A percentile compares a stretch with the other conserved stretches of the same genome.
Conservation (phyloP, 1,140 invertebrate genomes). For the Ceratosolen solmsi region DNA sequence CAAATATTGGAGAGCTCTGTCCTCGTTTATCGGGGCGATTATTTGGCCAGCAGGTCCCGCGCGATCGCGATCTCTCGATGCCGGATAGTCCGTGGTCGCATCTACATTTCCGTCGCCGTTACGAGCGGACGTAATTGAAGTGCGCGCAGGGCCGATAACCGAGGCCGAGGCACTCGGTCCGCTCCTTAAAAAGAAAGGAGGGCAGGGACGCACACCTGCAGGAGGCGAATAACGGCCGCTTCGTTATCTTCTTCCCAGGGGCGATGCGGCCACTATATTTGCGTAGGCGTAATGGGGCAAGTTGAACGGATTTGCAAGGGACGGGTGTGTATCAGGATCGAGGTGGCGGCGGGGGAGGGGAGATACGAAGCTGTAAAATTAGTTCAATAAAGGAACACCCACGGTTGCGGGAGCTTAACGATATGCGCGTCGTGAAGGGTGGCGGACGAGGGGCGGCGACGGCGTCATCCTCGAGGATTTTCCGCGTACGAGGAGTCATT, state of each 20-base stretch:
- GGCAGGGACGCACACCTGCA: neutral
- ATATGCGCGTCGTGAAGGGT: slow-evolving; percentile 1
- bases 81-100: too few relatives aligned
- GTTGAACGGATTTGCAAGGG: slow-evolving; percentile 56
- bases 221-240: slow-evolving; percentile 2
- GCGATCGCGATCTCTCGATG: too few relatives aligned
- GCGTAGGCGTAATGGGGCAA: slow-evolving; percentile 66
- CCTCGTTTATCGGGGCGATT: too few relatives aligned
- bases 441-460: neutral
- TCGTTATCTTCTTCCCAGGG: slow-evolving; percentile 47
- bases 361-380: slow-evolving; percentile 64
- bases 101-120: too few relatives aligned
- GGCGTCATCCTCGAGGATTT: neutral
- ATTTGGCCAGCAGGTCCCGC: too few relatives aligned
- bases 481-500: too few relatives aligned
- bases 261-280: slow-evolving; percentile 62
- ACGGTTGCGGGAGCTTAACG: slow-evolving; percentile 57
- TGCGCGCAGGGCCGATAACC: too few relatives aligned
- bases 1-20: slow-evolving; percentile 20
- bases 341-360: too few relatives aligned
- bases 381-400: slow-evolving; percentile 69
- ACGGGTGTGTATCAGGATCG: too few relatives aligned
- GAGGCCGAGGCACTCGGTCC: too few relatives aligned
- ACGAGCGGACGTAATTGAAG: too few relatives aligned
- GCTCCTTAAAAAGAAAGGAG: slow-evolving; percentile 13